Base-by-base conservation (phyloP, 2,888 invertebrate species). In the Boloria selene region DNA sequence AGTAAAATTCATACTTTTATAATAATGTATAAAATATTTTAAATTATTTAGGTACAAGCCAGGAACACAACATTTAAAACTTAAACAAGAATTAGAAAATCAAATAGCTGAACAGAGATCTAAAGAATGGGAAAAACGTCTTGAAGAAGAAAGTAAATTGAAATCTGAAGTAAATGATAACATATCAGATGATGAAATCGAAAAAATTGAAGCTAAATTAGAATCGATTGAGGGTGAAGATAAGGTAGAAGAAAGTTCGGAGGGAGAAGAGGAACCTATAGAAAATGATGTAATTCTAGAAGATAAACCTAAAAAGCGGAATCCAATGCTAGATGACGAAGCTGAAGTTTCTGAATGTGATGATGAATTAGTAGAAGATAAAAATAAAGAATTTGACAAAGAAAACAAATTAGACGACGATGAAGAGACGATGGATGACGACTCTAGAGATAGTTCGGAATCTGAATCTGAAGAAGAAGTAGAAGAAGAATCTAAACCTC, bases 71-170 rank as follows among this genome's bases (percentile, higher is more conserved):
- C 93, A 96, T 71, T 82, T 93, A n/a, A 94, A 94, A 74, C 86
- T 98, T 61, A 95, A 95, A 78, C 93, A 94, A 68, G 94, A 95
- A 70, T 88, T 98, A 2, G 94, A 95, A 76, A 90, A 93, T 14
- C 92, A 95, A 83, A 97, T 98, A 77, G 94, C 94, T 3, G 93
- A 94, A 70, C 95, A 95, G 75, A 90, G 96, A 59, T 93, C 94
- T 49, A 92, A 95, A 67, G 95, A 96, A 73, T 94, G 97, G 94
- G 92, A 94, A 64, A 94, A 95, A 74, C 94, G 94, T 59, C 86
- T 93, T 38, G 93, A 95, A 74, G 84, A 86, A 51, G 90, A 88
- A 62, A 88, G 85, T 66, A 82, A 84, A 70, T 82, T 88, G 13
- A 92, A 93, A 63, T 81, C 85, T 61, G 85, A 92, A 74, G 80